A percentile compares a stretch with the other conserved stretches of the same genome.
Conservation (phyloP, 2,888 invertebrate genomes). For the Coenonympha glycerion region DNA sequence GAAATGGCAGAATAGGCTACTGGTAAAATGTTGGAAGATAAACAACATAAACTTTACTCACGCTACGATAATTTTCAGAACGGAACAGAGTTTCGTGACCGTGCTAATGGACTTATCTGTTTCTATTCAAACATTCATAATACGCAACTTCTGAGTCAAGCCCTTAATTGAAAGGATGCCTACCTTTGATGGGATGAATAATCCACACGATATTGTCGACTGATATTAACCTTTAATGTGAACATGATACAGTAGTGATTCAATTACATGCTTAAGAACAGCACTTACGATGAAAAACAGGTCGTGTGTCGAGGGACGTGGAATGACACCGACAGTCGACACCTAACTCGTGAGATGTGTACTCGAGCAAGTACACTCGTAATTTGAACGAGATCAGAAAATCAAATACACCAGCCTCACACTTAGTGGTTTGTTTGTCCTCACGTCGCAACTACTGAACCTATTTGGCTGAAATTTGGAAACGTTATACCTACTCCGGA, state of each 20-base stretch:
- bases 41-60: not conserved
- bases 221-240: slow-evolving; percentile 34
- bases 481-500: no score
- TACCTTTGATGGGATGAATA: slow-evolving; percentile 46
- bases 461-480: no score
- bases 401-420: slow-evolving; percentile 1
- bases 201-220: slow-evolving; percentile 33
- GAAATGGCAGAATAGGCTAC: not conserved
- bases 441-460: no score
- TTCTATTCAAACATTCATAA: slow-evolving; percentile 39
- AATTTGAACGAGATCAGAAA: slow-evolving; percentile 9
- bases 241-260: slow-evolving; percentile 23
- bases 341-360: slow-evolving; percentile 20
- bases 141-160: slow-evolving; percentile 38
- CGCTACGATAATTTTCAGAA: slow-evolving; percentile 12
- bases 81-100: slow-evolving; percentile 25
- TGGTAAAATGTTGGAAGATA: not conserved
- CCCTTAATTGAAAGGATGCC: slow-evolving; percentile 52
- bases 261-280: slow-evolving; percentile 33
- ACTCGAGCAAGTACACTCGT: not conserved
- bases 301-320: slow-evolving; percentile 29
- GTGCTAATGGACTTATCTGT: slow-evolving; percentile 36
- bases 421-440: no score
- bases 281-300: slow-evolving; percentile 36
- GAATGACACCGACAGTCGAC: slow-evolving; percentile 29